phyloP scores from a whole-genome alignment of 2,888 invertebrate species.

The Diplazon laetatorius region DNA sequence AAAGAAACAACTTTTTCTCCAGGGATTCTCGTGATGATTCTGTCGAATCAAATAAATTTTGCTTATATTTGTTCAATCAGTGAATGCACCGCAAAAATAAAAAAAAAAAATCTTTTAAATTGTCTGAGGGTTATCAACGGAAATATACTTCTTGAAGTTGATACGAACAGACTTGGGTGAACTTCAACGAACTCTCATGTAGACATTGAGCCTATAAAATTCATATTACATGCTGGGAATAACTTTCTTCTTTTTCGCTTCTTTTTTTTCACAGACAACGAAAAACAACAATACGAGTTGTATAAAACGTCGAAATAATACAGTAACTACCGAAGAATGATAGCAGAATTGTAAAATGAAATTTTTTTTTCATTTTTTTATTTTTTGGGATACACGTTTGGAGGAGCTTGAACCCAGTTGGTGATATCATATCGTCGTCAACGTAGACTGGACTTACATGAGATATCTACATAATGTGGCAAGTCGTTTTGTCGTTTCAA shows the following conservation, averaged over 20 bases:
- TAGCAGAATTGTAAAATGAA: not conserved
- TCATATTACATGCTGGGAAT: not conserved
- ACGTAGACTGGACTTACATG: no score
- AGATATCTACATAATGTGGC: no score
- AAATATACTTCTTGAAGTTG: slow-evolving; percentile 38
- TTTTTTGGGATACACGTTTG: not conserved
- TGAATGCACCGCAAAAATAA: no score
- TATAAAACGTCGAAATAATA: not conserved
- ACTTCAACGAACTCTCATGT: not conserved
- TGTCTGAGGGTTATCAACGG: no score
- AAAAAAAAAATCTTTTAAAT: no score
- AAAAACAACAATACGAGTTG: not conserved
- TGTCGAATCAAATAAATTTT: no score
- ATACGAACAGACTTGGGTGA: not conserved
- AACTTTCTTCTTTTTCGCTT: no score
- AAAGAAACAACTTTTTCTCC: no score
- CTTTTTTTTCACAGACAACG: not conserved
- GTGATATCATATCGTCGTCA: slow-evolving; percentile 4
- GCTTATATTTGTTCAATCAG: no score
- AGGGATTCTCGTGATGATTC: no score
- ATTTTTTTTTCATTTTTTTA: no score
- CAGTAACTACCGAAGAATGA: not conserved
- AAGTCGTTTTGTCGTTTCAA: no score
- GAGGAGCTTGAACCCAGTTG: not conserved
- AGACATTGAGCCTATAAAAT: not conserved